phyloP scores from a whole-genome alignment of 2,797 vertebrate genomes.

The Enteromius mattozi region DNA sequence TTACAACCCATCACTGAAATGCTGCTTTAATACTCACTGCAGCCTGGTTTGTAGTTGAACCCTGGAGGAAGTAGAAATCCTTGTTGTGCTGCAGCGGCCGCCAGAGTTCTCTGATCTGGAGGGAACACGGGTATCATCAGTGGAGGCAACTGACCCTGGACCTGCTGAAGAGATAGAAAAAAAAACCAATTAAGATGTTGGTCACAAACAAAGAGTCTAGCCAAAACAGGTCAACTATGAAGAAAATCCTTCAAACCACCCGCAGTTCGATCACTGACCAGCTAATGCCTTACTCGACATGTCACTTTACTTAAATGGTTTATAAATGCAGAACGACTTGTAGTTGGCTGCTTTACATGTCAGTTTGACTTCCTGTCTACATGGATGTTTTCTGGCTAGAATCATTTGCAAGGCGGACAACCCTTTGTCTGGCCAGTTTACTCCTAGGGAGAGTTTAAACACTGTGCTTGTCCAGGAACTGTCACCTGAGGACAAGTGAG shows the following conservation, averaged over 20 bases:
- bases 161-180: slow-evolving; percentile 85
- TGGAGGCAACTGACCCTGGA: slow-evolving; percentile 97
- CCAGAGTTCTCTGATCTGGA: slow-evolving; percentile 95
- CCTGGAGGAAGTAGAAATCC: slow-evolving; percentile 97
- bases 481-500: slow-evolving; percentile 45
- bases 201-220: neutral
- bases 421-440: slow-evolving; percentile 16
- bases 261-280: neutral
- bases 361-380: neutral
- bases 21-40: slow-evolving; percentile 85
- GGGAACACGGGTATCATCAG: slow-evolving; percentile 99
- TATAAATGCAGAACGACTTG: neutral
- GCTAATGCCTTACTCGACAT: neutral
- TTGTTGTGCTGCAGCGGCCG: slow-evolving; percentile 95
- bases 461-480: slow-evolving; percentile 37
- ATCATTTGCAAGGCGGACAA: neutral
- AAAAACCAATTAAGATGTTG: slow-evolving; percentile 70
- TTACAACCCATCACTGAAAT: slow-evolving; percentile 23
- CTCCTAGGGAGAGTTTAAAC: slow-evolving; percentile 1
- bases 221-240: neutral
- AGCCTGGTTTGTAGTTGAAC: slow-evolving; percentile 98
- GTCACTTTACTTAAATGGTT: neutral
- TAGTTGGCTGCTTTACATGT: neutral
- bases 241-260: neutral
- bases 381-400: neutral